Conservation (phyloP, 2,797 vertebrate genomes). For the Parauchenoglanis punctatus region DNA sequence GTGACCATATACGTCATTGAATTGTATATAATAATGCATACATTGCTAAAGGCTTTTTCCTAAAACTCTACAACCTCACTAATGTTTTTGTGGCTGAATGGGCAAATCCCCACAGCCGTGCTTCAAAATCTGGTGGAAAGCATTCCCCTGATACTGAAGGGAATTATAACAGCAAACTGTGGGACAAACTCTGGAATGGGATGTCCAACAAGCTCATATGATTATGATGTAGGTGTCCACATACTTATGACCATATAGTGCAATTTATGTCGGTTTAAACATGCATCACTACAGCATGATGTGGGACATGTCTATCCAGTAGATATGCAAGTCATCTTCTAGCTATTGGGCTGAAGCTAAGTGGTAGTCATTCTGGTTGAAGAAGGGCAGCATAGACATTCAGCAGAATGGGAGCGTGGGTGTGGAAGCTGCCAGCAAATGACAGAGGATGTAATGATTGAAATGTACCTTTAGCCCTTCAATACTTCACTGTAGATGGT, state of each 20-base stretch:
- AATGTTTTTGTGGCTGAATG: background rate
- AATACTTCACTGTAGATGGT: constrained; percentile 38
- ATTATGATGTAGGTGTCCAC: background rate
- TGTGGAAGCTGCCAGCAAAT: constrained; percentile 29
- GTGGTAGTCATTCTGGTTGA: constrained; percentile 23
- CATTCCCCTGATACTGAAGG: background rate
- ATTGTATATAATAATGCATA: no score
- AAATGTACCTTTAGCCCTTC: constrained; percentile 33
- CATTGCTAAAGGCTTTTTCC: no score
- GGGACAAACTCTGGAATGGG: background rate
- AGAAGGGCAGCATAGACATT: constrained; percentile 26
- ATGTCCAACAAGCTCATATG: background rate
- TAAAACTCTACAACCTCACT: no score
- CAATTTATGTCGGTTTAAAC: background rate
- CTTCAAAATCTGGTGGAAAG: background rate
- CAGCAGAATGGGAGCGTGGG: background rate
- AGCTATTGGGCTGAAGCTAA: background rate
- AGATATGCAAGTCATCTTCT: background rate
- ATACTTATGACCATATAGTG: background rate
- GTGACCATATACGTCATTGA: no score
- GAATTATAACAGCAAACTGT: background rate
- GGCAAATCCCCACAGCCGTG: background rate
- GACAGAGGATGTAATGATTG: constrained; percentile 8
- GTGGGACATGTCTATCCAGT: background rate
- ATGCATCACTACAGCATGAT: background rate